Evolutionary conservation across 2,888 invertebrate genomes (phyloP).

Genomic region (Andrena bicolor): DNA sequence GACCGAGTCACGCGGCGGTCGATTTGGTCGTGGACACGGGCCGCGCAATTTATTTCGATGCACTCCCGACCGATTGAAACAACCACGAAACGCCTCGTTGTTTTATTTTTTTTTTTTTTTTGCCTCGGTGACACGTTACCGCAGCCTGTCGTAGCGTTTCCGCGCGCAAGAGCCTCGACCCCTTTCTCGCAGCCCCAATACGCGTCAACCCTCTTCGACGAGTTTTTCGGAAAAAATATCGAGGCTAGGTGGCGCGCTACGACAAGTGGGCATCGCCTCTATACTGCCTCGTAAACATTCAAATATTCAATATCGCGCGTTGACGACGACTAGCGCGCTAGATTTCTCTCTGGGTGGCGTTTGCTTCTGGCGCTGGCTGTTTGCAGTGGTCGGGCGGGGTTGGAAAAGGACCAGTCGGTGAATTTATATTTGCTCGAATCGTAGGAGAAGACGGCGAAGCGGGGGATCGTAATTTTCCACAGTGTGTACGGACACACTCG

Average conservation of each 20-base stretch:
- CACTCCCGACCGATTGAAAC: slow-evolving; percentile 51
- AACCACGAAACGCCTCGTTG: slow-evolving; percentile 38
- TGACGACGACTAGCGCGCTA: background rate
- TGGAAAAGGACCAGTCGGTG: slow-evolving; percentile 44
- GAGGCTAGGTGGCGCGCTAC: background rate
- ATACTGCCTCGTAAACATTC: background rate
- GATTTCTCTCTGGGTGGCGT: slow-evolving; percentile 9
- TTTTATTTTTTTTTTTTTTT: slow-evolving; percentile 3
- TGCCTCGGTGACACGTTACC: background rate
- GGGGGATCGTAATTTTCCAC: slow-evolving; percentile 62
- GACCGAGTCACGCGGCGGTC: slow-evolving; percentile 31
- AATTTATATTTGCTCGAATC: slow-evolving; percentile 68
- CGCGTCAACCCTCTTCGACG: background rate
- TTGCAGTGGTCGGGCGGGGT: slow-evolving; percentile 53
- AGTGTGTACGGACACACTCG: slow-evolving; percentile 44
- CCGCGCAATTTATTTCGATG: slow-evolving; percentile 55
- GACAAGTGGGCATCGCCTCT: no score
- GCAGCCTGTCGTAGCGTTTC: background rate
- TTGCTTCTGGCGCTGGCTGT: slow-evolving; percentile 34
- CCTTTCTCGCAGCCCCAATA: background rate
- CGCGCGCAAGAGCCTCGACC: background rate
- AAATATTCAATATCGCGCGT: background rate
- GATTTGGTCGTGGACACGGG: slow-evolving; percentile 38
- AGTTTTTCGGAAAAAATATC: background rate
- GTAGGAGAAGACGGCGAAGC: slow-evolving; percentile 43